Base-by-base conservation (phyloP, 2,113 vertebrate genomes). In the Spea bombifrons region DNA sequence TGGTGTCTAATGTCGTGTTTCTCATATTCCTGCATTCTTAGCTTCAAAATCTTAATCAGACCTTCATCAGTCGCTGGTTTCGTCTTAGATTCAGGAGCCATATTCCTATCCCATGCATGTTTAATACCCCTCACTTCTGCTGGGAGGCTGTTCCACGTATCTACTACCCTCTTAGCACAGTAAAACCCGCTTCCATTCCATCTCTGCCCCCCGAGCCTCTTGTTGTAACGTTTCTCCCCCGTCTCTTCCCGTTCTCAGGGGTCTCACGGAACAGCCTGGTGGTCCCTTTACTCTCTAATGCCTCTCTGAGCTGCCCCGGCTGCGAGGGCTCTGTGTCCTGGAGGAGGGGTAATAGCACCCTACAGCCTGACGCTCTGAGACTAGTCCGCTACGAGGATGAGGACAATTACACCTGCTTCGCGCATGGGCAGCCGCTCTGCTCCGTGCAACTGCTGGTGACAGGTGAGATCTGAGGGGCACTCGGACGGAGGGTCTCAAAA, bases 371-470 rank as follows among this genome's bases (percentile, higher is more conserved):
- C 83, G 82, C 0, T 63, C 84, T 92, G 74, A 49, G 0, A 0
- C 9, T 0, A 0, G 81, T 88, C 74, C 81, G 69, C 64, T 10
- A 47, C 3, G 75, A 73, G 0, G 81, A 88, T 63, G 84, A 89
- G 0, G 91, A 89, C 4, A 81, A 45, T 75, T 92, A 91, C 59
- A 72, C 75, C 0, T 92, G 92, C 82, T 83, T 53, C 0, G 3
- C 0, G 13, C 82, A 76, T 0, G 73, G 63, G 1, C 82, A 0
- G 2, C 17, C 0, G 0, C 71, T 73, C 0, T 83, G 81, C 5
- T 72, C 76, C 0, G 70, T 89, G 71, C 78, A 0, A 0, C 70
- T 93, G 72, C 75, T 90, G 57, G 88, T 92, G 16, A 86, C 87
- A 49, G 92, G 92, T 93, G 82, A 87, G 90, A 70, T 0, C 7